Conservation (phyloP, 2,888 invertebrate genomes). For the Metellina segmentata region DNA sequence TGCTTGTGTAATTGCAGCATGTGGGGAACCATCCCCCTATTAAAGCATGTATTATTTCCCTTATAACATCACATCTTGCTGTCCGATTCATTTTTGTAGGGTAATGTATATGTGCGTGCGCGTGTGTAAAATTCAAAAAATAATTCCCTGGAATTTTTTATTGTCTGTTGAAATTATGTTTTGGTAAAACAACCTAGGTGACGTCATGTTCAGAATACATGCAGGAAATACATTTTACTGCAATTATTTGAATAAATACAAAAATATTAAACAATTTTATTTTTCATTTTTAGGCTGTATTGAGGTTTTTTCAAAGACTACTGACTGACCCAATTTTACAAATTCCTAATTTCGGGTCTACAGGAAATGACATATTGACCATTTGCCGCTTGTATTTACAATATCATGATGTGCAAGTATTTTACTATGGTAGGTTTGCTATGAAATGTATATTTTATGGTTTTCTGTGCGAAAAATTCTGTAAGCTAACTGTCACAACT, state of each 20-base stretch:
- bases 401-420: slow-evolving; percentile 65
- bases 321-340: slow-evolving; percentile 14
- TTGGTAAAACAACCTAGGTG: too few relatives aligned
- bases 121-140: too few relatives aligned
- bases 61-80: too few relatives aligned
- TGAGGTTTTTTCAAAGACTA: slow-evolving; percentile 54
- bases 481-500: neutral
- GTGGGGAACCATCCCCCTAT: too few relatives aligned
- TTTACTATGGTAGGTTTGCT: slow-evolving; percentile 56
- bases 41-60: too few relatives aligned
- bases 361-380: slow-evolving; percentile 63
- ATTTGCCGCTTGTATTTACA: slow-evolving; percentile 48
- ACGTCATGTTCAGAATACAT: too few relatives aligned
- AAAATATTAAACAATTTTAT: neutral
- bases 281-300: slow-evolving; percentile 51
- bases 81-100: too few relatives aligned
- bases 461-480: neutral
- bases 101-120: too few relatives aligned
- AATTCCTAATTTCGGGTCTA: slow-evolving; percentile 32
- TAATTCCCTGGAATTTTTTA: neutral
- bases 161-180: neutral
- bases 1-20: too few relatives aligned
- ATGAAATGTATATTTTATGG: neutral
- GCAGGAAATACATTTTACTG: too few relatives aligned
- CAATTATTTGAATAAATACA: neutral